These are phyloP conservation scores for Corynorhinus townsendii DNA, from an alignment of 2,113 vertebrate genomes.

Conservation along the genomic window DNA sequence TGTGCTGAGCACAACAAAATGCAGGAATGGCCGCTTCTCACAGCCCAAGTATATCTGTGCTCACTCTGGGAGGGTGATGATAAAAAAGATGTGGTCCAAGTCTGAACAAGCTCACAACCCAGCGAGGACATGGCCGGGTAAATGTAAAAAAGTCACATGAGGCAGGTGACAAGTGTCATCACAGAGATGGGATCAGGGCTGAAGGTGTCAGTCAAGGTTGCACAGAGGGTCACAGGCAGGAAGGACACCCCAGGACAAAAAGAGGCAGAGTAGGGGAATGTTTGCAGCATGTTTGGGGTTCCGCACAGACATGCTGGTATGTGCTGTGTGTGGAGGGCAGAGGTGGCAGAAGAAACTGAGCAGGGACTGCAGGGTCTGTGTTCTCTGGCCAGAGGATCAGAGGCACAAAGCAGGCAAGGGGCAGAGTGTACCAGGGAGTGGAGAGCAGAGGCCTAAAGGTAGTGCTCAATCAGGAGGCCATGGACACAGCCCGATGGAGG, in stretches of 20 bases:
- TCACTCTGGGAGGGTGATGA: not conserved
- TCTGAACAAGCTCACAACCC: not conserved
- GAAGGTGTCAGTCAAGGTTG: not conserved
- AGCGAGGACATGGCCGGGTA: not conserved
- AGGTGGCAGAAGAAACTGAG: not conserved
- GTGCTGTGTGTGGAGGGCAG: not conserved
- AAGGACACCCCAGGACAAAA: not conserved
- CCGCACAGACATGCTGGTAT: not conserved
- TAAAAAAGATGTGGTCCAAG: not conserved
- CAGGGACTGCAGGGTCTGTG: not conserved
- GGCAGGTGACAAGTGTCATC: not conserved
- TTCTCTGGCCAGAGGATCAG: not conserved
- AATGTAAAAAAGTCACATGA: not conserved
- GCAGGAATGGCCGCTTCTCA: not conserved
- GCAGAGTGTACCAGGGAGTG: not conserved
- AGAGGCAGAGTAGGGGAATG: not conserved
- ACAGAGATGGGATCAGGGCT: not conserved
- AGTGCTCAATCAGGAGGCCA: not conserved
- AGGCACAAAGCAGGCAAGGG: not conserved
- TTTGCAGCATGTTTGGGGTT: not conserved
- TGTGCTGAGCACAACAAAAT: not conserved
- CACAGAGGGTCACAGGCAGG: not conserved
- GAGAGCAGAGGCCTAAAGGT: not conserved
- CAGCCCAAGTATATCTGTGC: not conserved
- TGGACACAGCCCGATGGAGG: not conserved